phyloP scores from a whole-genome alignment of 2,888 invertebrate genomes.

The Steinernema hermaphroditum region DNA sequence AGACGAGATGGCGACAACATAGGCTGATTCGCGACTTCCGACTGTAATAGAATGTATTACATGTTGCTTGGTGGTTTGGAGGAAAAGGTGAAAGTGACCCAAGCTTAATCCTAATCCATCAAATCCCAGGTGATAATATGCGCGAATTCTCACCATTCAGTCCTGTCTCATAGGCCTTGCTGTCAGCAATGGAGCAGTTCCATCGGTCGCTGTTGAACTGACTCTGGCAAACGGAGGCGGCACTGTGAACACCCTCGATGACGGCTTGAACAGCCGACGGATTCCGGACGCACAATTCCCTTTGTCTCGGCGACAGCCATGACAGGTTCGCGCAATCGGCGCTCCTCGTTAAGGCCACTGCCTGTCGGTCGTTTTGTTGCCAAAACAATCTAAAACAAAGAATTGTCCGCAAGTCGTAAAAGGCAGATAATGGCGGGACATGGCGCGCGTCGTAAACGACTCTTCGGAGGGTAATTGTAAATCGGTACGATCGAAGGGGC shows the following conservation, averaged over 20 bases:
- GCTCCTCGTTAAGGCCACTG: background rate
- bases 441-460: background rate
- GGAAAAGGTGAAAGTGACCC: no score
- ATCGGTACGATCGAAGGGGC: slow-evolving; percentile 30
- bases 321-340: slow-evolving; percentile 23
- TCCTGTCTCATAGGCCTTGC: slow-evolving; percentile 1
- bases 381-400: slow-evolving; percentile 27
- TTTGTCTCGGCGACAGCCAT: slow-evolving; percentile 10
- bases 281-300: background rate
- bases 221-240: slow-evolving; percentile 79
- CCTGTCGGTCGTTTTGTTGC: slow-evolving; percentile 22
- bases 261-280: background rate
- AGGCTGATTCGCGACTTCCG: slow-evolving; percentile 78
- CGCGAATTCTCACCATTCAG: slow-evolving; percentile 22
- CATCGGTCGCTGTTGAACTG: slow-evolving; percentile 82
- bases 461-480: slow-evolving; percentile 11
- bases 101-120: no score
- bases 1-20: slow-evolving; percentile 87
- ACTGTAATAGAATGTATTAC: background rate
- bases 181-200: slow-evolving; percentile 74
- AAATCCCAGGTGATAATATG: no score
- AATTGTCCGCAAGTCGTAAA: slow-evolving; percentile 11
- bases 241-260: slow-evolving; percentile 47
- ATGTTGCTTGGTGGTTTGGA: no score
- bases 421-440: background rate